Percentiles rank a stretch among this genome's conserved stretches.
These are phyloP conservation scores for Manis crassicaudata DNA, from an alignment of 2,797 vertebrate genomes.

Conservation along the genomic window DNA sequence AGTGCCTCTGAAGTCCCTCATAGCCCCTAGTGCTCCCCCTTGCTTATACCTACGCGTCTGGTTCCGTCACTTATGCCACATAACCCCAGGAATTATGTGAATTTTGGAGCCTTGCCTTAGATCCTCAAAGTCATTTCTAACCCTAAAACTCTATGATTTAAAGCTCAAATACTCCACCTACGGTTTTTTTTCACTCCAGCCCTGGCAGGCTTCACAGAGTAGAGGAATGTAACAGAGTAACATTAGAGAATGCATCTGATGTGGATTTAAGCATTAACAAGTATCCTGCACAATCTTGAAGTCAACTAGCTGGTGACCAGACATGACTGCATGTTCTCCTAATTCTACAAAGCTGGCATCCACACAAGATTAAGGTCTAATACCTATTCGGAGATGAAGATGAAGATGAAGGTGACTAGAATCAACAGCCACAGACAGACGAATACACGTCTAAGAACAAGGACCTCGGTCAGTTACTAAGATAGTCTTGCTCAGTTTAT, in stretches of 20 bases:
- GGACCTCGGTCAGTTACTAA: not conserved
- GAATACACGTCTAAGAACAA: not conserved
- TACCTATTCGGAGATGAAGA: not conserved
- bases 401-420: not conserved
- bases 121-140: not conserved
- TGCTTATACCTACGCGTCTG: not conserved
- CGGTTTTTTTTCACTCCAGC: not conserved
- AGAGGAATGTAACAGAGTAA: not conserved
- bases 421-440: not conserved
- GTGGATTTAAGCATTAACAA: not conserved
- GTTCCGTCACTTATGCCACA: not conserved
- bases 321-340: not conserved
- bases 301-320: not conserved
- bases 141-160: not conserved
- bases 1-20: not conserved
- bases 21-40: fast-evolving
- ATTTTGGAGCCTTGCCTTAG: not conserved
- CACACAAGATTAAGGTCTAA: not conserved
- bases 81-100: not conserved
- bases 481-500: not conserved
- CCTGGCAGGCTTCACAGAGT: not conserved
- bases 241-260: not conserved
- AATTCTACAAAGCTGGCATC: not conserved
- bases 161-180: not conserved
- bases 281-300: not conserved